A percentile compares a stretch with the other conserved stretches of the same genome.
These are phyloP conservation scores for Zoanthus sansibaricus DNA, from an alignment of 92 coral and sea anemone species.

Conservation along the genomic window DNA sequence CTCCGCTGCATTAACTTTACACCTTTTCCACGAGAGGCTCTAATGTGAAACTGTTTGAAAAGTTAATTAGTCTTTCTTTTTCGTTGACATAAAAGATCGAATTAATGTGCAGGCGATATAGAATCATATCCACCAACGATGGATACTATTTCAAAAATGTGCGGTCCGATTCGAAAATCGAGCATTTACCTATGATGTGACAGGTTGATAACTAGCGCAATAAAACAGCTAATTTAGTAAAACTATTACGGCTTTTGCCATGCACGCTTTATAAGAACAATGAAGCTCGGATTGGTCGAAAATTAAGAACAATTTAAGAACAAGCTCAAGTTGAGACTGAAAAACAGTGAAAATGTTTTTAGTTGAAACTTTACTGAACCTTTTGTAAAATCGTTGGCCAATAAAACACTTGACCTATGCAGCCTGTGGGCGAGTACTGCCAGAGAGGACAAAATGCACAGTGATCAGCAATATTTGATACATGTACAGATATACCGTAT, in stretches of 20 bases:
- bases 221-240: not conserved
- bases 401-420: not conserved
- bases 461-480: not conserved
- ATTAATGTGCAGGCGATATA: not conserved
- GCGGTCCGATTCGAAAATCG: not conserved
- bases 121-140: not conserved
- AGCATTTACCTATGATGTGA: not conserved
- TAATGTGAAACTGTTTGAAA: slow-evolving; percentile 27
- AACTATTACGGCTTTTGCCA: not conserved
- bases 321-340: no score
- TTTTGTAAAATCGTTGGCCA: no score
- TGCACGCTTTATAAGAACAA: not conserved
- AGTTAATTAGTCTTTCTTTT: not conserved
- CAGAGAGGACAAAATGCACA: no score
- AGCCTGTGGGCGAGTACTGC: not conserved
- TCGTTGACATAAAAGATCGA: slow-evolving; percentile 24
- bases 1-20: slow-evolving; percentile 18
- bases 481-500: not conserved
- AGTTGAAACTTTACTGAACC: no score
- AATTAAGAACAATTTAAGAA: no score
- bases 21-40: not conserved
- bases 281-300: no score
- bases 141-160: not conserved
- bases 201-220: slow-evolving; percentile 6
- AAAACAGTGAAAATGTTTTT: no score